Base-by-base conservation (phyloP, 1,140 invertebrate genomes). In the Bactericera cockerelli region DNA sequence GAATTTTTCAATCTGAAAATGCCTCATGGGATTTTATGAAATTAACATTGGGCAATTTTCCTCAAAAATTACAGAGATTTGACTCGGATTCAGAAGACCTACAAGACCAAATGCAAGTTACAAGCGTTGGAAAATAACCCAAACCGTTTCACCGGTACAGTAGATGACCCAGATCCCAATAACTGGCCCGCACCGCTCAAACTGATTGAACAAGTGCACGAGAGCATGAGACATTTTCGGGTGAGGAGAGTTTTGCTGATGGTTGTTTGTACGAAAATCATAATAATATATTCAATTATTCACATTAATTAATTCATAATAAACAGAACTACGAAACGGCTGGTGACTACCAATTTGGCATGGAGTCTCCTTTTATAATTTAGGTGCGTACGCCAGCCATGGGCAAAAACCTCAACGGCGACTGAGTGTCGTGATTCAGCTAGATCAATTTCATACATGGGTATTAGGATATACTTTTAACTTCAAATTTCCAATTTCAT, bases 121-220 rank as follows among this genome's bases (percentile, higher is more conserved):
- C 80, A 86, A 65, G 75, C 79, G 55, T 74, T 76, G 26, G 84
- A 83, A 64, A 80, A 80, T 65, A 76, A 79, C 55, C 76, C 79
- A 22, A 75, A 76, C 67, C 70, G 77, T 55, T 84, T 85, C 28
- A 75, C 67, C 71, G 80, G 86, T 26, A 70, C 80, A 68, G 76
- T 87, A 1, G 86, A 89, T 70, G 86, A 89, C 73, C 79, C 81
- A 1, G 84, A 89, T 70, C 74, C 81, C 0, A 77, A 80, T 57
- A 82, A 85, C 67, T 76, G 84, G 69, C 86, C 87, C 11, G 80
- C 86, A 1, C 86, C 89, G 0, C 71, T 90, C 65, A 86, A 85
- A 67, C 77, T 82, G 66, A 79, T 81, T 19, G 22, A 58, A 1
- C 61, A 65, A 56, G 61, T 59, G 22, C 54, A 66, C 10, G 59